Evolutionary conservation across 1,140 invertebrate species (phyloP), one percentile per base, ranked within the genome.

Genomic region (Wiebesia pumilae): DNA sequence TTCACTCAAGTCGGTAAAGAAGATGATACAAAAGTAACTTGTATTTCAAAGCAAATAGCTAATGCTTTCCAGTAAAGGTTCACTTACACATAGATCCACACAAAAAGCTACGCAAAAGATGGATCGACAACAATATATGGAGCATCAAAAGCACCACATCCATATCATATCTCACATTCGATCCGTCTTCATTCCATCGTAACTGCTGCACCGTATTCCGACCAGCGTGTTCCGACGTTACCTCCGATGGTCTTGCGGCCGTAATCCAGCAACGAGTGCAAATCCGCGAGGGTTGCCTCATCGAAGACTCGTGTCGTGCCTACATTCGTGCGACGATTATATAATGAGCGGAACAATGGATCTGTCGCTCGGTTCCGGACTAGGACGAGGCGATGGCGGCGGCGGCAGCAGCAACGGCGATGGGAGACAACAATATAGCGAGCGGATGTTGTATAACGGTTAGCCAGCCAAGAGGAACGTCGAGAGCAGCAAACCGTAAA

Each of bases 401-500:
- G n/a, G 62, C 21, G 75, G 62, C 43, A 7, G 35, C 33, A 54
- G 69, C 10, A 30, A 47, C 19, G 71, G 54, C 33, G 79, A 24
- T n/a, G 84, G 54, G 38, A 71, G 79, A 35, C 62, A 79, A 73
- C 80, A 86, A 86, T 73, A 78, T 78, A 80, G 85, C 79, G 89
- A 90, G 87, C 90, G 90, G 90, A 91, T 91, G 90, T 91, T 91
- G 90, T 90, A 90, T 91, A 91, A 90, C 90, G 90, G 90, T 90
- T 90, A 90, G 88, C 81, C 90, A 91, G 88, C 89, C 89, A 89
- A 90, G 90, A 91, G 90, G 90, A 91, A 91, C 90, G 90, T 87
- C 88, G 89, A 88, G 88, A 90, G 90, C 90, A 91, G 90, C 89
- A 89, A 90, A 89, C 90, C 90, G 90, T 90, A 89, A 91, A 91